Conservation (phyloP, 1,140 invertebrate species). For the Lysiphlebus fabarum region DNA sequence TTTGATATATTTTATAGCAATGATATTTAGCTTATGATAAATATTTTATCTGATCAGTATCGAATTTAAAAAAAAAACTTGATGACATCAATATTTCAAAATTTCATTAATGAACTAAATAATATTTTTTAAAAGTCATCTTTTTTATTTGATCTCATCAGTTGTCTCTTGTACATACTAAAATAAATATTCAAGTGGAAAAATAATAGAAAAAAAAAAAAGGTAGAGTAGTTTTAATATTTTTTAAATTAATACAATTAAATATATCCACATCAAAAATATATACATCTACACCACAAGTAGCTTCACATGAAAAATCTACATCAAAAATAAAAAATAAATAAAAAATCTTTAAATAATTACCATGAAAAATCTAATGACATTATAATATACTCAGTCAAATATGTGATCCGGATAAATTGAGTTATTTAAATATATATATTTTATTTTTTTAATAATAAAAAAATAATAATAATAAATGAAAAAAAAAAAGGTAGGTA, state of each 20-base stretch:
- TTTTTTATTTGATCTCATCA: neutral
- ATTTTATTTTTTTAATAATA: neutral
- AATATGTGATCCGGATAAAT: constrained; percentile 7
- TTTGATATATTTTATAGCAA: too few relatives aligned
- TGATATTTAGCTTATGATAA: constrained; percentile 23
- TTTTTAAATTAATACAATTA: too few relatives aligned
- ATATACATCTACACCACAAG: neutral
- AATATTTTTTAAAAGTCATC: constrained; percentile 2
- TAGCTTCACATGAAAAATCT: too few relatives aligned
- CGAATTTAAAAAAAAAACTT: neutral
- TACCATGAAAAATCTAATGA: constrained; percentile 9
- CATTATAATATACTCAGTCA: constrained; percentile 14
- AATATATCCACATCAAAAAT: too few relatives aligned
- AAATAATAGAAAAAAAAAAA: neutral
- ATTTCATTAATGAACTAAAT: constrained; percentile 12
- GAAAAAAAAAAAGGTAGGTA: too few relatives aligned
- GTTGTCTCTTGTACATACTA: neutral
- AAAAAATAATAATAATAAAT: neutral
- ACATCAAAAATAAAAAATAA: too few relatives aligned
- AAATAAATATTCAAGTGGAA: constrained; percentile 1
- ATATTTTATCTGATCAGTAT: neutral
- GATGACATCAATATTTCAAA: neutral
- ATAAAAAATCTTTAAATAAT: constrained; percentile 6
- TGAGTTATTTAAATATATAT: neutral
- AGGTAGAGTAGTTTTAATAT: too few relatives aligned